Conservation (phyloP, 2,113 vertebrate genomes). For the Neodontobutis hainanensis region DNA sequence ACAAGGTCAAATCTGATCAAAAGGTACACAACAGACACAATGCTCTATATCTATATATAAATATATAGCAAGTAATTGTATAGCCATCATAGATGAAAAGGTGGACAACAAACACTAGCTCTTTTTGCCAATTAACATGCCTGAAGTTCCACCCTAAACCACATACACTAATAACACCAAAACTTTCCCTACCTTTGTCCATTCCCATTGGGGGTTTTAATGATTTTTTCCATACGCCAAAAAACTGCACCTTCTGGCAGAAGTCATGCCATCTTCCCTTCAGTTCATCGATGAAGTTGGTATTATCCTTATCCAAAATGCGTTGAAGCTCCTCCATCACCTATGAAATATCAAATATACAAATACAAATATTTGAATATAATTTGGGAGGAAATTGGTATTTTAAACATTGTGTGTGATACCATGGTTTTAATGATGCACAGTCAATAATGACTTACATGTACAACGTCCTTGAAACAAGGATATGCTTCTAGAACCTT, state of each 20-base stretch:
- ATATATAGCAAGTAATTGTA: no score
- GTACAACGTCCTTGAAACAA: slow-evolving; percentile 21
- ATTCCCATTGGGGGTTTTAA: slow-evolving; percentile 46
- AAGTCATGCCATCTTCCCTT: slow-evolving; percentile 32
- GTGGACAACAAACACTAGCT: no score
- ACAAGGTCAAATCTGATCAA: no score
- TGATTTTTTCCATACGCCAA: slow-evolving; percentile 27
- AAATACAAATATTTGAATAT: slow-evolving; percentile 13
- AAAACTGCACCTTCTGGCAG: slow-evolving; percentile 19
- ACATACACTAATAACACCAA: no score
- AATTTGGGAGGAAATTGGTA: slow-evolving; percentile 3
- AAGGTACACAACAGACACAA: no score
- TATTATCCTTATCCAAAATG: slow-evolving; percentile 16
- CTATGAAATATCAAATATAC: slow-evolving; percentile 3
- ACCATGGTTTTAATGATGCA: no score
- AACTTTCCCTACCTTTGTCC: slow-evolving; percentile 34
- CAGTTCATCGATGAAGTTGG: slow-evolving; percentile 4
- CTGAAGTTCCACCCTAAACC: no score
- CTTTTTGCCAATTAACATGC: no score
- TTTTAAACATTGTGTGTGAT: not conserved
- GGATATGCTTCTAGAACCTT: slow-evolving; percentile 23
- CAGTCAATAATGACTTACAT: slow-evolving; percentile 26
- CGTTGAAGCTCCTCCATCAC: slow-evolving; percentile 28
- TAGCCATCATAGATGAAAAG: no score
- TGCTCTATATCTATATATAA: no score